These are phyloP conservation scores for Fopius arisanus DNA, from an alignment of 1,140 invertebrate species.

Conservation along the genomic window DNA sequence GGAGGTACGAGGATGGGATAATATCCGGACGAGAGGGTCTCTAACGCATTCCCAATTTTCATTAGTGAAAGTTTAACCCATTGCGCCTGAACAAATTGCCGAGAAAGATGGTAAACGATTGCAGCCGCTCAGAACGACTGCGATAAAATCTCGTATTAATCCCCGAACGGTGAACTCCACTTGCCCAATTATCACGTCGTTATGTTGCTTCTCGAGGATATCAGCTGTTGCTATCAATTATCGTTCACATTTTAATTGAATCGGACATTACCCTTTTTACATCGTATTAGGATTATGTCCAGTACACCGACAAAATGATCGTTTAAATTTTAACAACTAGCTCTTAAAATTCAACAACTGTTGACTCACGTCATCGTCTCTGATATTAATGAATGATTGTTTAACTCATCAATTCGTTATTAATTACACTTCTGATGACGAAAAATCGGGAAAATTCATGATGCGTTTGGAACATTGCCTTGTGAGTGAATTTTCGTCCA, in stretches of 20 bases:
- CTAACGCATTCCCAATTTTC: slow-evolving; percentile 1
- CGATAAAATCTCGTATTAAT: not conserved
- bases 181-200: not conserved
- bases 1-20: not conserved
- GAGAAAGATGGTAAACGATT: not conserved
- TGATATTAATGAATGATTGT: no score
- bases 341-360: no score
- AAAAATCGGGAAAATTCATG: no score
- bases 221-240: not conserved
- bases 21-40: not conserved
- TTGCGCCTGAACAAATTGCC: not conserved
- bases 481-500: no score
- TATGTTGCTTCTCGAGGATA: not conserved
- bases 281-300: no score
- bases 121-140: not conserved
- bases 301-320: no score
- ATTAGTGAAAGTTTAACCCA: not conserved
- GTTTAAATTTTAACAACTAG: no score
- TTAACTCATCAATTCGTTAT: no score
- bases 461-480: no score
- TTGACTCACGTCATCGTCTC: no score
- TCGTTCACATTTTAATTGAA: not conserved
- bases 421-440: no score
- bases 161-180: not conserved
- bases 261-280: not conserved